A percentile compares a stretch with the other conserved stretches of the same genome.
Conservation (phyloP, 23 tunicate genomes). For the Trididemnum clinides region DNA sequence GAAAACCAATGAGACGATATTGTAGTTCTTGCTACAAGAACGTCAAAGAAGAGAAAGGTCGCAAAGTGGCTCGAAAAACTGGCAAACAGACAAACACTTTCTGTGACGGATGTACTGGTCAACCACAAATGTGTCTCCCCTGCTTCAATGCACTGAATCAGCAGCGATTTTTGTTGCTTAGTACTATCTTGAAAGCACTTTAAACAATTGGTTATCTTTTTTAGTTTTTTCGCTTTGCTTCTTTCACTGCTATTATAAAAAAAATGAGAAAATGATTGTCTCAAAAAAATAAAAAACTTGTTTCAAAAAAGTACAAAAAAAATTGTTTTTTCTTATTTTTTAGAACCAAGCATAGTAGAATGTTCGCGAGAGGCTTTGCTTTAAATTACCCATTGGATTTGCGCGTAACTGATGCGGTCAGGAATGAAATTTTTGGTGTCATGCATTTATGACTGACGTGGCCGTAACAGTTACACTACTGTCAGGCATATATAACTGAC, state of each 20-base stretch:
- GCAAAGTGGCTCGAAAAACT: conserved; percentile 24
- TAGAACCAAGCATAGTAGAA: conserved; percentile 30
- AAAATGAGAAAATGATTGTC: conserved; percentile 7
- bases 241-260: conserved; percentile 4
- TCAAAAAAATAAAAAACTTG: background rate
- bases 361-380: conserved; percentile 34
- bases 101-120: conserved; percentile 13
- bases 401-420: conserved; percentile 27
- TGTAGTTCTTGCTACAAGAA: conserved; percentile 15
- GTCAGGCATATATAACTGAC: conserved; percentile 30
- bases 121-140: conserved; percentile 24
- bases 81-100: too few species aligned
- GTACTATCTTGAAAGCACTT: conserved; percentile 27
- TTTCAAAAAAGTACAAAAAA: background rate
- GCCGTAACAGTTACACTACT: conserved; percentile 7
- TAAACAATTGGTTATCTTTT: conserved; percentile 1
- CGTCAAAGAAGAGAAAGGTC: conserved; percentile 4
- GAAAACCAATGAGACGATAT: conserved; percentile 5
- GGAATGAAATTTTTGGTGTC: conserved; percentile 27
- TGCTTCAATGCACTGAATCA: conserved; percentile 25
- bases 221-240: conserved; percentile 2
- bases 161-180: conserved; percentile 12
- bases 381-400: conserved; percentile 6
- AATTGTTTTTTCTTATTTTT: conserved; percentile 1
- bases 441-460: conserved; percentile 33